Percentiles rank a stretch among this genome's conserved stretches.
These are phyloP conservation scores for Lophius piscatorius DNA, from an alignment of 2,113 vertebrate genomes.

Conservation along the genomic window DNA sequence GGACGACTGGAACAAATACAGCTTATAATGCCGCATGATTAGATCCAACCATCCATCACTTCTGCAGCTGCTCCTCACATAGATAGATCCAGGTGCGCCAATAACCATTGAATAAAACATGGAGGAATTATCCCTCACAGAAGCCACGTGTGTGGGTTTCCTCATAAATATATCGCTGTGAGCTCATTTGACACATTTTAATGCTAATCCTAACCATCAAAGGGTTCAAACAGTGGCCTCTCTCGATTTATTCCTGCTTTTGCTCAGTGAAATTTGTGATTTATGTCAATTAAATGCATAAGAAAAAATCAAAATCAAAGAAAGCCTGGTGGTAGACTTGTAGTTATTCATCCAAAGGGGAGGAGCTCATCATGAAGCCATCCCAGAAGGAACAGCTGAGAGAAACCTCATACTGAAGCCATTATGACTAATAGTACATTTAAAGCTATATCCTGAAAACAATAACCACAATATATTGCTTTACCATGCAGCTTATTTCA, in stretches of 20 bases:
- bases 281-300: conserved; percentile 7
- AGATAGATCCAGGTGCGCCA: background rate
- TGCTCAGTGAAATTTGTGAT: conserved; percentile 2
- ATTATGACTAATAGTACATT: conserved; percentile 12
- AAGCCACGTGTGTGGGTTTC: background rate
- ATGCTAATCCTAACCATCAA: conserved; percentile 5
- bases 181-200: background rate
- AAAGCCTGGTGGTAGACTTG: background rate
- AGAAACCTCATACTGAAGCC: background rate
- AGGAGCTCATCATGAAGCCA: background rate
- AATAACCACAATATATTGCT: background rate
- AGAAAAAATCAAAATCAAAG: background rate
- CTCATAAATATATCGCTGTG: background rate
- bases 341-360: conserved; percentile 11
- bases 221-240: conserved; percentile 2
- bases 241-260: background rate
- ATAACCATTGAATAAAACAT: background rate
- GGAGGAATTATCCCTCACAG: background rate
- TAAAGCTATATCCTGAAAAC: background rate
- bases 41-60: background rate
- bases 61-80: background rate
- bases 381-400: conserved; percentile 1
- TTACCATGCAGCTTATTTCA: no score
- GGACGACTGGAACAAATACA: no score
- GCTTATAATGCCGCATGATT: background rate